phyloP scores from a whole-genome alignment of 2,888 invertebrate species.

The Petrolisthes manimaculis region DNA sequence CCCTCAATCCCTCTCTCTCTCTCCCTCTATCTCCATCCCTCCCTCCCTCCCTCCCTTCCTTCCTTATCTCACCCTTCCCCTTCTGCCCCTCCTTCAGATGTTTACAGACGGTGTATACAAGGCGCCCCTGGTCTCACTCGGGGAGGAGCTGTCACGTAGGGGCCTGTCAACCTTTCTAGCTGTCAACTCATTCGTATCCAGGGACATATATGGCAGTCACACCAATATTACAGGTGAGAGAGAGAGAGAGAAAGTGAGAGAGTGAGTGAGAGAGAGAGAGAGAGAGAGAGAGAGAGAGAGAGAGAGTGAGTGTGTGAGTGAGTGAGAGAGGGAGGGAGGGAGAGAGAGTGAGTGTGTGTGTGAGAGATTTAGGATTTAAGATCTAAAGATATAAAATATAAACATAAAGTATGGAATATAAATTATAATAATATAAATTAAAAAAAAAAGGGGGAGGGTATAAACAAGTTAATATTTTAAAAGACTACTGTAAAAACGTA shows the following conservation, averaged over 20 bases:
- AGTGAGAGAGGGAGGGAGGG: too few relatives aligned
- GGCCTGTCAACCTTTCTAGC: constrained; percentile 46
- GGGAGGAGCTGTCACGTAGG: constrained; percentile 31
- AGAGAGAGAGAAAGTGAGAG: not conserved
- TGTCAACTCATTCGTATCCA: constrained; percentile 43
- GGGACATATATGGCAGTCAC: constrained; percentile 48
- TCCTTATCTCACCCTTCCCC: not conserved
- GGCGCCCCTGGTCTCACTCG: constrained; percentile 37
- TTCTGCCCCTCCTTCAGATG: constrained; percentile 26
- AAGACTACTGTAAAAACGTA: too few relatives aligned
- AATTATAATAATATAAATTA: not conserved
- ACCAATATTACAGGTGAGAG: constrained; percentile 46
- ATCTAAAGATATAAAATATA: too few relatives aligned
- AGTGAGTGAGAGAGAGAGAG: too few relatives aligned
- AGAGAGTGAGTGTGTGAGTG: too few relatives aligned
- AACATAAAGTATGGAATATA: too few relatives aligned
- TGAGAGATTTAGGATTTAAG: too few relatives aligned
- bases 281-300: too few relatives aligned
- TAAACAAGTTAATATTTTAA: too few relatives aligned
- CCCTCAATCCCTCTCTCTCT: not conserved
- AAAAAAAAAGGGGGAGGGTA: not conserved
- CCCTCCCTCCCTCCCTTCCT: too few relatives aligned
- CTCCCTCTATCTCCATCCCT: not conserved
- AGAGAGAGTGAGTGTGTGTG: too few relatives aligned
- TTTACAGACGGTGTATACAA: constrained; percentile 58